Conservation (phyloP, 1,140 invertebrate species). For the Diprion similis region DNA sequence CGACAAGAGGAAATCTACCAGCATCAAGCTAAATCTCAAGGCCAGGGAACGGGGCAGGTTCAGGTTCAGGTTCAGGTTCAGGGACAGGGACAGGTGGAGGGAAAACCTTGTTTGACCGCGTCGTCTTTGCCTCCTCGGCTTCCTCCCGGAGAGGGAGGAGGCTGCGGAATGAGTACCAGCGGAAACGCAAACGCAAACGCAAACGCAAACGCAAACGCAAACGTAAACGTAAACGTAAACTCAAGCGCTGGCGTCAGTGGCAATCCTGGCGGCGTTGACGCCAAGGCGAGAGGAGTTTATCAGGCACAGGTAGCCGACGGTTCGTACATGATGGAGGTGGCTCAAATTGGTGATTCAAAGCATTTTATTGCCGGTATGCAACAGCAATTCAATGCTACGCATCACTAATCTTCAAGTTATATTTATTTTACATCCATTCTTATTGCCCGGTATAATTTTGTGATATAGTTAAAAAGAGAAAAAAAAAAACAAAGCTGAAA, state of each 20-base stretch:
- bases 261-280: background rate
- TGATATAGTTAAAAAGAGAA: slow-evolving; percentile 39
- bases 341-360: slow-evolving; percentile 48
- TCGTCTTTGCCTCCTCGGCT: slow-evolving; percentile 29
- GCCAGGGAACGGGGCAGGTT: slow-evolving; percentile 34
- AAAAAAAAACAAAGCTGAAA: too few species aligned
- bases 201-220: slow-evolving; percentile 9
- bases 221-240: slow-evolving; percentile 28
- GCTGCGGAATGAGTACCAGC: slow-evolving; percentile 17
- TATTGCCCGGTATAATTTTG: slow-evolving; percentile 55
- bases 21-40: slow-evolving; percentile 41
- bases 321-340: slow-evolving; percentile 48
- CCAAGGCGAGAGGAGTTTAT: slow-evolving; percentile 29
- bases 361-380: slow-evolving; percentile 53
- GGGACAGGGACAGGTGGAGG: slow-evolving; percentile 32
- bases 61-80: slow-evolving; percentile 44
- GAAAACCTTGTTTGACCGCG: slow-evolving; percentile 6
- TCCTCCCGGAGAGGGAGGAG: slow-evolving; percentile 29
- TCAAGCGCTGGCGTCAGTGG: background rate
- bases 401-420: slow-evolving; percentile 50
- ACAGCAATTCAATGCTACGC: slow-evolving; percentile 56
- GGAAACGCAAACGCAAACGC: slow-evolving; percentile 28
- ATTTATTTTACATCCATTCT: slow-evolving; percentile 40
- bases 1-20: slow-evolving; percentile 60
- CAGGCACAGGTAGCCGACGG: slow-evolving; percentile 45